Base-by-base conservation (phyloP, 2,888 invertebrate species). In the Parthenolecanium corni region DNA sequence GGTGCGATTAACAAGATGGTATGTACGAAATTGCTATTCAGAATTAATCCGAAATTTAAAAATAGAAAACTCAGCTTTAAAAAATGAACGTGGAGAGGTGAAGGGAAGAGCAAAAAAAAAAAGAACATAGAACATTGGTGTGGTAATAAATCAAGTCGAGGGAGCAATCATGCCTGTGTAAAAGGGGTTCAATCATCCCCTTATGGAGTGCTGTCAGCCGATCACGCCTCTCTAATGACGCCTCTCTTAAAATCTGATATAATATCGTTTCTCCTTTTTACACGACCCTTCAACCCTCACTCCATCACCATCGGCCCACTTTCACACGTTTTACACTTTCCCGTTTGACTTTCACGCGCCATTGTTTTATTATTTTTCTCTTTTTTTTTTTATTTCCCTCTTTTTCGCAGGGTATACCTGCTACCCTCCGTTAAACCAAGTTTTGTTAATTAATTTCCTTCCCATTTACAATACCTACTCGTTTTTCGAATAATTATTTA, bases 231-330 rank as follows among this genome's bases (percentile, higher is more conserved):
- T 52, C 62, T 62, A 62, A 62, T 62, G 62, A 62, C 62, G 52
- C 62, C 62, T 62, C 62, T 62, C 62, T 62, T 62, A 38, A 62
- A 62, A 62, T 24, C 31, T 23, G 52, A 51, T 40, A 54, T 21
- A 54, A 52, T 52, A 38, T 20, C 42, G 44, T 51, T 21, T 49
- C 24, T 49, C 52, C 31, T 49, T 51, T 16, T 38, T 6, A 44
- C 36, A 24, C 52, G 36, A 52, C 51, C 62, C 64, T 56, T 63
- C 61, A 23, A 57, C 64, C 54, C 66, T 65, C 65, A 67, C 67
- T 66, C 64, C 54, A 66, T 65, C 65, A 67, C 67, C 67, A 64
- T 40, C 65, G 66, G 57, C 52, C 46, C 38, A 62, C 53, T 49
- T 51, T 31, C 25, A 42, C 46, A 47, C 57, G 46, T 44, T 42